phyloP scores from a whole-genome alignment of 2,888 invertebrate genomes.

The Polietes domitor region DNA sequence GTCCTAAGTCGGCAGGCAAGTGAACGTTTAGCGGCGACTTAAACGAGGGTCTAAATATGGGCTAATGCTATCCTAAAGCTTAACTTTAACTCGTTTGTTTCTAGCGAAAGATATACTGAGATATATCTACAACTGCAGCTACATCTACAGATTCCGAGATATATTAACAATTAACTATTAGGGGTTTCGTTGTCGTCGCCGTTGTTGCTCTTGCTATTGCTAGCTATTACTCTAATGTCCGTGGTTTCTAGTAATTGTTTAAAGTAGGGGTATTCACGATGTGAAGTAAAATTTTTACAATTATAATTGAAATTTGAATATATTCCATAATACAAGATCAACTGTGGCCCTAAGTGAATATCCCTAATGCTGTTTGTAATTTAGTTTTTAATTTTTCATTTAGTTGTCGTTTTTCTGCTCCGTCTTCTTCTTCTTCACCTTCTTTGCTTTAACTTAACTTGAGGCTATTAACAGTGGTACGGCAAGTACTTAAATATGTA shows the following conservation, averaged over 20 bases:
- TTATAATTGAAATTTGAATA: too few relatives aligned
- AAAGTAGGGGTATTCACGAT: too few relatives aligned
- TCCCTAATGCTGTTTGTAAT: not conserved
- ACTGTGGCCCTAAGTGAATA: too few relatives aligned
- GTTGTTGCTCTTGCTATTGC: not conserved
- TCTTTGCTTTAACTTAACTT: slow-evolving; percentile 49
- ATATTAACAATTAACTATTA: not conserved
- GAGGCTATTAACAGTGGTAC: slow-evolving; percentile 22
- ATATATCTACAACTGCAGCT: too few relatives aligned
- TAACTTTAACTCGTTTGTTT: not conserved
- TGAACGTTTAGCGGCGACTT: not conserved
- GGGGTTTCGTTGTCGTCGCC: too few relatives aligned
- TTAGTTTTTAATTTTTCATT: not conserved
- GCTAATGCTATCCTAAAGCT: not conserved
- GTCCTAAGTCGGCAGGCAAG: not conserved
- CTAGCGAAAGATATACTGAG: not conserved
- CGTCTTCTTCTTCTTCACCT: too few relatives aligned
- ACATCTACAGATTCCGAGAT: not conserved
- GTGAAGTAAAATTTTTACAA: too few relatives aligned
- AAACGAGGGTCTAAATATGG: not conserved
- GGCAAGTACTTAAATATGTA: slow-evolving; percentile 63
- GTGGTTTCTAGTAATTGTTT: not conserved
- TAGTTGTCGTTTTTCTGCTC: slow-evolving; percentile 18
- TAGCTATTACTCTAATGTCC: not conserved
- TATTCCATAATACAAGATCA: too few relatives aligned